Base-by-base conservation (phyloP, 2,113 vertebrate genomes). In the Chloropsis hardwickii region DNA sequence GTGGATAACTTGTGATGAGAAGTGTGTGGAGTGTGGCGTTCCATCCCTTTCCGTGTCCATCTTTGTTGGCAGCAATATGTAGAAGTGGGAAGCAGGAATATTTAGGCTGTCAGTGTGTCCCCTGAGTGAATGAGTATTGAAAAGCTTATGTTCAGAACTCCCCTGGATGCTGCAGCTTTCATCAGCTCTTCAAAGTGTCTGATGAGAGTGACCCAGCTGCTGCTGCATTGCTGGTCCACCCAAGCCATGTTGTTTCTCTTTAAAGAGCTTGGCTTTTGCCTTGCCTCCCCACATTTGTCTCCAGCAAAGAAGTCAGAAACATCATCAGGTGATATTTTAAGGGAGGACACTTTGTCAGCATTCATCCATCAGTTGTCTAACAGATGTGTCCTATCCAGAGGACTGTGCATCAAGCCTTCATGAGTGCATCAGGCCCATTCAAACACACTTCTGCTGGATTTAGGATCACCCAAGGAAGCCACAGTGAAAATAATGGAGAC, bases 381-480 rank as follows among this genome's bases (percentile, higher is more conserved):
- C 0, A 0, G 29, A 11, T 44, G 22, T 33, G 27, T 58, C 53
- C 37, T 60, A 12, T 35, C 44, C 45, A 77, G 21, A 58, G 44
- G 31, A 7, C 11, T 40, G 35, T 58, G 42, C 51, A 22, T 28
- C 31, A n/a, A 47, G 22, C 45, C 22, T 64, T 33, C 39, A 11
- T 35, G 25, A 62, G 19, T 23, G 24, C 40, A 45, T 29, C 58
- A 65, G 33, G 16, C 35, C 44, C 51, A 44, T 54, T 44, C 53
- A 51, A 27, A 58, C 13, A 33, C 16, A 17, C 22, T 58, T 44
- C 45, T 9, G 7, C 37, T 67, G 44, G 11, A 15, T 51, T 77
- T 67, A 22, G 33, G 17, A 19, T 76, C 21, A 18, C 31, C 17
- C 37, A 9, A 50, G 37, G 31, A 67, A 58, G 31, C 27, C 62